A percentile compares a stretch with the other conserved stretches of the same genome.
Conservation (phyloP, 2,888 invertebrate species). For the Icerya purchasi region DNA sequence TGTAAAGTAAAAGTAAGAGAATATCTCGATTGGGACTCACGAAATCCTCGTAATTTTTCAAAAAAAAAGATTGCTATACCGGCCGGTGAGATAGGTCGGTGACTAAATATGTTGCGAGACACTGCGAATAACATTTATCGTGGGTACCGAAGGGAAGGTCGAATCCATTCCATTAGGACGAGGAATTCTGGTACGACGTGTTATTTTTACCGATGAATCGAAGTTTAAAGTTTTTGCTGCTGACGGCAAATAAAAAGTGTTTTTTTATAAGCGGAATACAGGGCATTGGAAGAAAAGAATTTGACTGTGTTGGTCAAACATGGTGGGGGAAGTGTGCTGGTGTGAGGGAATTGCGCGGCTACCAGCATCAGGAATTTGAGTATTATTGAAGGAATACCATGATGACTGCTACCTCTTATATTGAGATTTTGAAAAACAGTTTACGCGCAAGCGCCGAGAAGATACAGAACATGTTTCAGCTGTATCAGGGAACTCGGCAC, state of each 20-base stretch:
- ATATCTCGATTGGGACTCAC: not conserved
- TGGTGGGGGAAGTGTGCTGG: not conserved
- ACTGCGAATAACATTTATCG: not conserved
- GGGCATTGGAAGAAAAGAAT: not conserved
- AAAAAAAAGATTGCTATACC: not conserved
- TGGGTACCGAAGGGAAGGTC: not conserved
- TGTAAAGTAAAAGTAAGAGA: not conserved
- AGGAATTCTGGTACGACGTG: not conserved
- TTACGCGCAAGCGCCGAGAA: not conserved
- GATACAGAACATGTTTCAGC: not conserved
- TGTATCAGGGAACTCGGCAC: not conserved
- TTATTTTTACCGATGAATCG: not conserved
- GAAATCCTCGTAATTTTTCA: not conserved
- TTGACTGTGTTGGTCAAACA: too few relatives aligned
- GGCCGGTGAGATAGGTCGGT: not conserved
- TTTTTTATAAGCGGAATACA: not conserved
- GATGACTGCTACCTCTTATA: not conserved
- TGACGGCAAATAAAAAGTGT: not conserved
- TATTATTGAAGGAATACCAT: not conserved
- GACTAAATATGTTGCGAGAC: not conserved
- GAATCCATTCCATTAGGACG: not conserved
- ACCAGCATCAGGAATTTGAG: not conserved
- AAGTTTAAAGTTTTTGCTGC: not conserved
- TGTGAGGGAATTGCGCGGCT: not conserved
- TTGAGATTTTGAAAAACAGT: not conserved